phyloP scores from a whole-genome alignment of 2,888 invertebrate genomes.

The Platerodrilus igneus region DNA sequence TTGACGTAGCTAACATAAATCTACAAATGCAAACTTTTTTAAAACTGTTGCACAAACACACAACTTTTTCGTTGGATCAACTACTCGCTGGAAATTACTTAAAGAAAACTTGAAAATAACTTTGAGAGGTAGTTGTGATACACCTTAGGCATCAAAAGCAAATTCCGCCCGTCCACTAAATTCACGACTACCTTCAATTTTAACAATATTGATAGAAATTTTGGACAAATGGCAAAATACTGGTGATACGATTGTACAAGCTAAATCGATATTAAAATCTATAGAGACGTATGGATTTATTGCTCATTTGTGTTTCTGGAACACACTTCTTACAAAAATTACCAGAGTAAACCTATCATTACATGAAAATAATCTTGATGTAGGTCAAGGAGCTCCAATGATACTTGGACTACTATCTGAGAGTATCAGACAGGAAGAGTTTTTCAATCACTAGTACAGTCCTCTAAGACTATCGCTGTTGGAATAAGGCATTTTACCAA shows the following conservation, averaged over 20 bases:
- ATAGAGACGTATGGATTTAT: no score
- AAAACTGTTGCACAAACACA: neutral
- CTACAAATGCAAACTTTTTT: constrained; percentile 1
- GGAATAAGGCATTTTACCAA: no score
- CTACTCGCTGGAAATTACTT: neutral
- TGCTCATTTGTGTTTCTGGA: constrained; percentile 1
- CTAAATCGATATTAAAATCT: neutral
- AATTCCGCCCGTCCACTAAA: neutral
- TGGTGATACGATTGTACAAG: neutral
- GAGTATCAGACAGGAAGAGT: no score
- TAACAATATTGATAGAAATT: neutral
- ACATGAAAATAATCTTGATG: no score
- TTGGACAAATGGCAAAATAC: neutral
- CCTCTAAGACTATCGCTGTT: no score
- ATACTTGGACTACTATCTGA: no score
- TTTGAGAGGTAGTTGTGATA: constrained; percentile 1
- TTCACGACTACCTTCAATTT: neutral
- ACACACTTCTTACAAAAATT: no score
- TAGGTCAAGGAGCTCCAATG: no score
- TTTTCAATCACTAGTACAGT: no score
- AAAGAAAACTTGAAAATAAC: constrained; percentile 1
- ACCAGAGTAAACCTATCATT: no score
- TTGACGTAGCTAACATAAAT: neutral
- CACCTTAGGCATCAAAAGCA: neutral
- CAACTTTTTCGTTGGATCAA: no score